Evolutionary conservation across 2,113 vertebrate species (phyloP).

Genomic region (Porphyrio hochstetteri): DNA sequence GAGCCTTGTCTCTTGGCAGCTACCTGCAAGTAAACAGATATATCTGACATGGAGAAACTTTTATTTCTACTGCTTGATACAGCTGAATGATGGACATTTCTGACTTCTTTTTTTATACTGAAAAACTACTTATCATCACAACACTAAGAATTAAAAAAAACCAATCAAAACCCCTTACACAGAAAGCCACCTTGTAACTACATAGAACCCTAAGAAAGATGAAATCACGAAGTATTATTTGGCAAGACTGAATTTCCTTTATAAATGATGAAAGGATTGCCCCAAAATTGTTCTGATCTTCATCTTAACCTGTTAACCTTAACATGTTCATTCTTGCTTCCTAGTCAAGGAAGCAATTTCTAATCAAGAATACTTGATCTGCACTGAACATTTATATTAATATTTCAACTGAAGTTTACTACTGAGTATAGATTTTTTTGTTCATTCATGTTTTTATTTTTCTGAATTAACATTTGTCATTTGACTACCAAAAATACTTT

Average conservation of each 20-base stretch:
- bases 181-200: not conserved
- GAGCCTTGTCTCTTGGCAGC: constrained; percentile 92
- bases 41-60: not conserved
- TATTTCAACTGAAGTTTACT: not conserved
- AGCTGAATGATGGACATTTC: not conserved
- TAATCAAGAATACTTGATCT: not conserved
- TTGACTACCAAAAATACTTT: not conserved
- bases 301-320: not conserved
- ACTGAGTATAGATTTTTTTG: not conserved
- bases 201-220: not conserved
- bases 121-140: not conserved
- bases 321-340: not conserved
- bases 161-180: not conserved
- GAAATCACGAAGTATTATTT: not conserved
- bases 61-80: not conserved
- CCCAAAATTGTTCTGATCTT: not conserved
- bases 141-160: not conserved
- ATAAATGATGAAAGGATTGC: not conserved
- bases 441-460: not conserved
- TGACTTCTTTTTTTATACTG: not conserved
- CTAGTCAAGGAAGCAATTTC: not conserved
- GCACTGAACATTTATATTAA: not conserved
- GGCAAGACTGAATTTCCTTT: not conserved
- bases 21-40: constrained; percentile 83
- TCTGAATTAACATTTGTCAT: not conserved